Conservation (phyloP, 1,140 invertebrate genomes). For the Camponotus vicinus region DNA sequence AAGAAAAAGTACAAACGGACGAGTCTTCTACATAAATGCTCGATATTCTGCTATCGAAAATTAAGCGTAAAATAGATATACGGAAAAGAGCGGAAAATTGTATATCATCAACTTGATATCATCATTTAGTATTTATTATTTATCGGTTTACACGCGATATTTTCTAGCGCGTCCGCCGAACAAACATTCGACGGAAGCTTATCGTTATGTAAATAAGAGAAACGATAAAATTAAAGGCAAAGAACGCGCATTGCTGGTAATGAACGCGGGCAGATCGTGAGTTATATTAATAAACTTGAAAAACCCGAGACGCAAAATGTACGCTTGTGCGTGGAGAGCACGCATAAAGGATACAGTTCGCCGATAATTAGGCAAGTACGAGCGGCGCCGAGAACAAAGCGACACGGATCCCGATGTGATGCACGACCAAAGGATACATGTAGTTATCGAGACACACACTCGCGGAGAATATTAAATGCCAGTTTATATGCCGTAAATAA, state of each 20-base stretch:
- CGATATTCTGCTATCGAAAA: background rate
- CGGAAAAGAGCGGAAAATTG: background rate
- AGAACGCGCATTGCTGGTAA: background rate
- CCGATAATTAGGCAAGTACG: conserved; percentile 46
- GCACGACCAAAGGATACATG: background rate
- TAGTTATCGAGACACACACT: background rate
- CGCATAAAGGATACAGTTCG: conserved; percentile 12
- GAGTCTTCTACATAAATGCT: too few relatives aligned
- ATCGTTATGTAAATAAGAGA: conserved; percentile 29
- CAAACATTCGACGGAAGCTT: background rate
- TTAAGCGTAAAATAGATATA: background rate
- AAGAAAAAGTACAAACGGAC: too few relatives aligned
- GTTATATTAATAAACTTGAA: conserved; percentile 43
- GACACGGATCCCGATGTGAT: conserved; percentile 20
- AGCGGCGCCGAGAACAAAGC: conserved; percentile 41
- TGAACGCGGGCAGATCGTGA: background rate
- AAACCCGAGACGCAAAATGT: conserved; percentile 5
- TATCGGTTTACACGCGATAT: background rate
- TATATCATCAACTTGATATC: background rate
- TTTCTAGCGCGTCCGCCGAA: background rate
- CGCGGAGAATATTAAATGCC: conserved; percentile 46
- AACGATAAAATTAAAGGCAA: conserved; percentile 36
- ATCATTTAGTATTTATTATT: background rate
- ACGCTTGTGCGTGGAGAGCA: background rate
- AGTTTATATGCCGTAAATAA: conserved; percentile 50